Base-by-base conservation (phyloP, 2,888 invertebrate species). In the Ophion slaviceki region DNA sequence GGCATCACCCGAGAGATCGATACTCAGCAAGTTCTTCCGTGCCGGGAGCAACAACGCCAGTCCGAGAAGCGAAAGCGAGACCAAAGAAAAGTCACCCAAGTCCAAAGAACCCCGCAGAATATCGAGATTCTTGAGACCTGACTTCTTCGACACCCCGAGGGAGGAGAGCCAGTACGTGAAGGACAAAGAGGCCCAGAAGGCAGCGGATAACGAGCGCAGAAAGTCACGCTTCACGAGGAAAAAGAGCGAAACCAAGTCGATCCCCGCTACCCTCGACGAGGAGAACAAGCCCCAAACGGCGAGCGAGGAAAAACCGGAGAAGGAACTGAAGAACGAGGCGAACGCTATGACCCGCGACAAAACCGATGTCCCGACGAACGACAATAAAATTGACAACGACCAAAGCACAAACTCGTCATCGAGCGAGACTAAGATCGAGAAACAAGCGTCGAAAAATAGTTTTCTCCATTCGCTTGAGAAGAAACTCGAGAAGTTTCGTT, bases 401-500 rank as follows among this genome's bases (percentile, higher is more conserved):
- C 64, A 71, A 7, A 40, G 40, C 36, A 70, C 82, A 10, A 59
- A 24, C 28, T 62, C 17, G 24, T 53, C 28, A 64, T 68, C 81
- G 59, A 89, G 88, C 10, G 90, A 89, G n/a, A 75, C 77, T 3
- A 89, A 87, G 71, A 68, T 86, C 28, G 92, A 90, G 86, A 90
- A 88, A 57, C 91, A 90, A 59, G 88, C 88, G 2, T 87, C 90
- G 20, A 95, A 94, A 88, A 95, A 95, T 88, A 95, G 95, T 85
- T 95, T 98, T 88, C 94, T 97, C 62, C 97, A 97, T 91, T 96
- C 96, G 0, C 95, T 97, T 89, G 97, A 98, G 67, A 97, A 97
- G 91, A 93, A 93, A 74, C 78, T 93, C 2, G 93, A 93, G 47
- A 93, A 92, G 62, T 90, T 94, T 62, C 89, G 93, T 7, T 91